phyloP scores from a whole-genome alignment of 92 coral and sea anemone genomes.

The Umimayanthus chanpuru region DNA sequence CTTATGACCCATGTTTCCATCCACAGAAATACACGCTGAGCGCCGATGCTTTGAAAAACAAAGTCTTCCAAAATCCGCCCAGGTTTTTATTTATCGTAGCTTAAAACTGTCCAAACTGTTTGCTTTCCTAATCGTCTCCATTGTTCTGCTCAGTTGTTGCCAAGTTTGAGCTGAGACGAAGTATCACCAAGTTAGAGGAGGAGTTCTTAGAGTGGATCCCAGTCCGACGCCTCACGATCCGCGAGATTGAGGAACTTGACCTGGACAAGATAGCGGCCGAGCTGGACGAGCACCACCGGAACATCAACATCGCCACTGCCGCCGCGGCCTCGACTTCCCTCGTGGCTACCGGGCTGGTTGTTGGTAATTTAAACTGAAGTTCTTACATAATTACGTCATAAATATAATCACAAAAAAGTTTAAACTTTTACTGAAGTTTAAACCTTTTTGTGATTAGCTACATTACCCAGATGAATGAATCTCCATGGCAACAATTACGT shows the following conservation, averaged over 20 bases:
- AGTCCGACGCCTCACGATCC: conserved; percentile 58
- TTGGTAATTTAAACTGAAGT: conserved; percentile 20
- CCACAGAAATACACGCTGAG: too few relatives aligned
- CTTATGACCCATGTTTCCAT: too few relatives aligned
- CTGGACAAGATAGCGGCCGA: conserved; percentile 48
- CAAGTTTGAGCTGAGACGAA: conserved; percentile 44
- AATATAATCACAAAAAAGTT: too few relatives aligned
- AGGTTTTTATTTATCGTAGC: too few relatives aligned
- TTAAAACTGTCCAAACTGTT: not conserved
- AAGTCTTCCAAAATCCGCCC: too few relatives aligned
- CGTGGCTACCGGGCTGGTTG: conserved; percentile 65
- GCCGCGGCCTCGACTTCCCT: conserved; percentile 65
- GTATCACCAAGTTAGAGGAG: conserved; percentile 31
- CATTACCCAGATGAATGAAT: too few relatives aligned
- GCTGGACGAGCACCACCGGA: conserved; percentile 64
- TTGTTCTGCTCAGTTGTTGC: conserved; percentile 29
- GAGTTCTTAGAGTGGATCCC: conserved; percentile 63
- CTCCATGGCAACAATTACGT: too few relatives aligned
- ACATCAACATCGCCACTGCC: conserved; percentile 66
- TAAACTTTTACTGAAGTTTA: too few relatives aligned
- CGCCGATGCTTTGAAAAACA: too few relatives aligned
- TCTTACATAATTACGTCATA: too few relatives aligned
- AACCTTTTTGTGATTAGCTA: too few relatives aligned
- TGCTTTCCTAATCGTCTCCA: too few relatives aligned
- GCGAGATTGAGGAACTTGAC: conserved; percentile 56